Evolutionary conservation across 2,888 invertebrate species (phyloP).

Genomic region (Drosophila nigritarsus): DNA sequence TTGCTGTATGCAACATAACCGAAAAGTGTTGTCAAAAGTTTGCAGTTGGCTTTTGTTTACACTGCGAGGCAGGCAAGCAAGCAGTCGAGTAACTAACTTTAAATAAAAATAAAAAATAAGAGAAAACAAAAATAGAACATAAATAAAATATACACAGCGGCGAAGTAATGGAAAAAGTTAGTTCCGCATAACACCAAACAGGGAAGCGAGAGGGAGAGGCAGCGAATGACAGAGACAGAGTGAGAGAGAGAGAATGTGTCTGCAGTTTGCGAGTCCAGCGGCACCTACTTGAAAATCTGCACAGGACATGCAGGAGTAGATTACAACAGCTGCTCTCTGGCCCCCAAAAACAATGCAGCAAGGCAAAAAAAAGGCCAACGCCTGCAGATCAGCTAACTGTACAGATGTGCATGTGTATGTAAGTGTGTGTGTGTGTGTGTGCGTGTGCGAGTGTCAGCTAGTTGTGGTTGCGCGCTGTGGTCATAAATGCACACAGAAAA

Average conservation of each 20-base stretch:
- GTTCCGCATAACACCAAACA: slow-evolving; percentile 69
- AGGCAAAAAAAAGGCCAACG: slow-evolving; percentile 38
- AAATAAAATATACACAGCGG: slow-evolving; percentile 73
- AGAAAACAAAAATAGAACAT: slow-evolving; percentile 73
- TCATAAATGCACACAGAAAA: slow-evolving; percentile 23
- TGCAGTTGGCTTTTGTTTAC: slow-evolving; percentile 78
- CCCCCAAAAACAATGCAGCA: slow-evolving; percentile 48
- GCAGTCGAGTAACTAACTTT: slow-evolving; percentile 70
- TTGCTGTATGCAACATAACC: slow-evolving; percentile 57
- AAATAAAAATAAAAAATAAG: slow-evolving; percentile 60
- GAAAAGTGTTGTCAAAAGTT: slow-evolving; percentile 76
- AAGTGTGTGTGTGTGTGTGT: slow-evolving; percentile 13
- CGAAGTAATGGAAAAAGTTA: slow-evolving; percentile 80
- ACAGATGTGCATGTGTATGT: slow-evolving; percentile 17
- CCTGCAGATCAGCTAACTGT: slow-evolving; percentile 31
- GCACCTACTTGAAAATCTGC: slow-evolving; percentile 69
- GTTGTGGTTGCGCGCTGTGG: slow-evolving; percentile 57
- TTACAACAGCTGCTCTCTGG: slow-evolving; percentile 71
- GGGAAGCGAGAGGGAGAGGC: not conserved
- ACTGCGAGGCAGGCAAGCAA: slow-evolving; percentile 26
- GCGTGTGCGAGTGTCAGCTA: slow-evolving; percentile 31
- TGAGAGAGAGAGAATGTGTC: not conserved
- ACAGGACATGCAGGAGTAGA: slow-evolving; percentile 38
- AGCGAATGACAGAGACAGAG: not conserved
- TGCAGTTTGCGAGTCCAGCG: slow-evolving; percentile 37